phyloP scores from a whole-genome alignment of 2,888 invertebrate genomes.

The Scelioninae gen. 1 region DNA sequence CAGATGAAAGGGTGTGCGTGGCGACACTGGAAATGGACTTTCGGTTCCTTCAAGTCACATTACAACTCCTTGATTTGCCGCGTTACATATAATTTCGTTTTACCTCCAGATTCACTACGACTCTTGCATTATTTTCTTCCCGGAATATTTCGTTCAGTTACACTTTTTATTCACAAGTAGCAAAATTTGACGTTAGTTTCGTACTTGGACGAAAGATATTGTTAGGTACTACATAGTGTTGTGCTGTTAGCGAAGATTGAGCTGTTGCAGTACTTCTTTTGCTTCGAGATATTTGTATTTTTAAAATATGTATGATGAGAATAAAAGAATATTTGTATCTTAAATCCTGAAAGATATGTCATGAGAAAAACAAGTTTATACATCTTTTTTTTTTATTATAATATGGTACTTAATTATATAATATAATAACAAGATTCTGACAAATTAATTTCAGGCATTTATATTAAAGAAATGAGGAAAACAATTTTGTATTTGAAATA shows the following conservation, averaged over 20 bases:
- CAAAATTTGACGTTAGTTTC: slow-evolving; percentile 52
- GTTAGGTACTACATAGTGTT: slow-evolving; percentile 2
- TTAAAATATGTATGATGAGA: background rate
- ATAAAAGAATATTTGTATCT: no score
- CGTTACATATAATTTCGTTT: slow-evolving; percentile 40
- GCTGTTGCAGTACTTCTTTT: slow-evolving; percentile 1
- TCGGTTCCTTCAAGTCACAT: slow-evolving; percentile 57
- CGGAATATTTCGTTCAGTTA: slow-evolving; percentile 12
- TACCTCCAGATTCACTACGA: slow-evolving; percentile 33
- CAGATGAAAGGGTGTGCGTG: slow-evolving; percentile 71
- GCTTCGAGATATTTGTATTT: background rate
- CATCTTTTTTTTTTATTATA: no score
- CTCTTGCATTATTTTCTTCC: slow-evolving; percentile 44
- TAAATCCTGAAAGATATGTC: no score
- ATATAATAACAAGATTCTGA: no score
- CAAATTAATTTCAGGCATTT: no score
- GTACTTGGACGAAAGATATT: slow-evolving; percentile 18
- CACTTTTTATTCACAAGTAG: slow-evolving; percentile 50
- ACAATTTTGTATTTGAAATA: no score
- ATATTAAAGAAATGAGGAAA: no score
- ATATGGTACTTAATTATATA: no score
- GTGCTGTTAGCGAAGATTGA: background rate
- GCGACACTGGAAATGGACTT: slow-evolving; percentile 61
- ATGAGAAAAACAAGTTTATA: no score
- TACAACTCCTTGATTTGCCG: slow-evolving; percentile 47